phyloP scores from a whole-genome alignment of 2,113 vertebrate genomes.

The Amia ocellicauda region DNA sequence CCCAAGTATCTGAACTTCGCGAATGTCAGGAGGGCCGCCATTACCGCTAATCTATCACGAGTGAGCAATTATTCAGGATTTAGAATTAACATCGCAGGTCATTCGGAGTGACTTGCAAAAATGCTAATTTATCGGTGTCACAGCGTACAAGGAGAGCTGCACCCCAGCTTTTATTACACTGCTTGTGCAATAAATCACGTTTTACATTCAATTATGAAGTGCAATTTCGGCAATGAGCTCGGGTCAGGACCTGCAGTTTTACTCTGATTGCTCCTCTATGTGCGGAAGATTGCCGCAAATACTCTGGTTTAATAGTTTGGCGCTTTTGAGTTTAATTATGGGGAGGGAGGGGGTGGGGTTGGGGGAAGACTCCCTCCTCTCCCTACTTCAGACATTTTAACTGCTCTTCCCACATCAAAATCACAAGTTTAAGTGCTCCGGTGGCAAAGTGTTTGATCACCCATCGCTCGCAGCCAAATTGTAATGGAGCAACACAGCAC shows the following conservation, averaged over 20 bases:
- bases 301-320: slow-evolving; percentile 3
- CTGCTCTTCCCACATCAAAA: not conserved
- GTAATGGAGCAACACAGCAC: not conserved
- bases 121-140: slow-evolving; percentile 24
- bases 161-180: slow-evolving; percentile 21
- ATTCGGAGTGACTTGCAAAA: slow-evolving; percentile 22
- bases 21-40: not conserved
- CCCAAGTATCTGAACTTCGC: not conserved
- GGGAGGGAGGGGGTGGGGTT: not conserved
- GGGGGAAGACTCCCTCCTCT: too few species aligned
- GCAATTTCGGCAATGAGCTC: slow-evolving; percentile 21
- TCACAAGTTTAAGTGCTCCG: slow-evolving; percentile 19
- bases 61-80: slow-evolving; percentile 1
- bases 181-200: slow-evolving; percentile 23
- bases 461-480: slow-evolving; percentile 33
- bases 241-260: slow-evolving; percentile 12
- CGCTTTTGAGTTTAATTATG: slow-evolving; percentile 18
- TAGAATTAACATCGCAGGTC: slow-evolving; percentile 10
- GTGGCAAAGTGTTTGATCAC: not conserved
- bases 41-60: slow-evolving; percentile 3
- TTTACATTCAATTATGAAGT: slow-evolving; percentile 28
- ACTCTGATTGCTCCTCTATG: slow-evolving; percentile 11
- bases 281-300: slow-evolving; percentile 19
- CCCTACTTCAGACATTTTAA: slow-evolving; percentile 33
- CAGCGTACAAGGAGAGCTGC: slow-evolving; percentile 9